phyloP scores from a whole-genome alignment of 2,888 invertebrate species.

The Teleogryllus oceanicus region DNA sequence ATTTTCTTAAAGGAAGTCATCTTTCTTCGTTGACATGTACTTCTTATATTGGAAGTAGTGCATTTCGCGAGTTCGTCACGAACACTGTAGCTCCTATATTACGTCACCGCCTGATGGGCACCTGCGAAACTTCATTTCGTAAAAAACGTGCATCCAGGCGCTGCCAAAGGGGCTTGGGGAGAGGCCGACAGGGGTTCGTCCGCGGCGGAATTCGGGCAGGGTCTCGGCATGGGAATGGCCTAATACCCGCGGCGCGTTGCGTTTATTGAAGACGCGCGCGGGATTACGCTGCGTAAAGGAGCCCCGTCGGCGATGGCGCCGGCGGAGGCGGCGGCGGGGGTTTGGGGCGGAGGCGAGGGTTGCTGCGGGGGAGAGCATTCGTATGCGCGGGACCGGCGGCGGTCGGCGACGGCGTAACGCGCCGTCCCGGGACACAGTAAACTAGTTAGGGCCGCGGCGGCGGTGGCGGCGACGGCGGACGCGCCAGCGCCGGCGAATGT shows the following conservation, averaged over 20 bases:
- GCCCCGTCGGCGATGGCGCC: not conserved
- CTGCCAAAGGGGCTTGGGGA: too few relatives aligned
- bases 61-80: too few relatives aligned
- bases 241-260: not conserved
- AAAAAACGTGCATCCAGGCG: too few relatives aligned
- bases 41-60: too few relatives aligned
- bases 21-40: too few relatives aligned
- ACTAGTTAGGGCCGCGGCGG: slow-evolving; percentile 18
- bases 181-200: not conserved
- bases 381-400: slow-evolving; percentile 3
- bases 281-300: not conserved
- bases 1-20: too few relatives aligned
- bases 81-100: too few relatives aligned
- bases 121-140: too few relatives aligned
- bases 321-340: not conserved
- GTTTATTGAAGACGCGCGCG: slow-evolving; percentile 1
- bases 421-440: slow-evolving; percentile 4
- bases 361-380: not conserved
- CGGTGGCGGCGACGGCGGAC: not conserved
- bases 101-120: too few relatives aligned
- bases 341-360: not conserved
- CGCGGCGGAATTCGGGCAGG: not conserved
- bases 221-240: not conserved
- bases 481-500: slow-evolving; percentile 9
- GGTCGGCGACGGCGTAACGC: not conserved